A percentile compares a stretch with the other conserved stretches of the same genome.
Conservation (phyloP, 2,113 vertebrate genomes). For the Eolophus roseicapilla region DNA sequence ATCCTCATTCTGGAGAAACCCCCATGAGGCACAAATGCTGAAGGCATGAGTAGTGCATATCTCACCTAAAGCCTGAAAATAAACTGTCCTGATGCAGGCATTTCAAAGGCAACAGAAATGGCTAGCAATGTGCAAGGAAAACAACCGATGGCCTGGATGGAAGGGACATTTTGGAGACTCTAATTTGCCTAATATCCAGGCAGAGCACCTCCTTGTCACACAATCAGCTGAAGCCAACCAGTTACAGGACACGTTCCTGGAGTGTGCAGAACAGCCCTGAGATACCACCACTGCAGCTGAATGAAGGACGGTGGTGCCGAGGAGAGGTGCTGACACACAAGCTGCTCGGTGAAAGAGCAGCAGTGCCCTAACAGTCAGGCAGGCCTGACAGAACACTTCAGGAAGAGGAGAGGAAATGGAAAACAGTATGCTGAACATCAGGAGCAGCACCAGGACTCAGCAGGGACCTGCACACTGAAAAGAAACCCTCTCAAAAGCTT, state of each 20-base stretch:
- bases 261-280: not conserved
- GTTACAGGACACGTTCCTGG: not conserved
- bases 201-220: not conserved
- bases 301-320: too few relatives aligned
- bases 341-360: not conserved
- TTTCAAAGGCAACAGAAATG: constrained; percentile 3
- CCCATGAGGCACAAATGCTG: not conserved
- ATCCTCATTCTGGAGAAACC: not conserved
- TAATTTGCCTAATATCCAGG: not conserved
- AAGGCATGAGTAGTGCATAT: not conserved
- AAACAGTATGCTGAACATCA: not conserved
- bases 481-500: not conserved
- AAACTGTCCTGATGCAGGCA: not conserved
- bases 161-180: not conserved
- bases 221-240: not conserved
- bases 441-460: not conserved
- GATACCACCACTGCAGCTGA: not conserved
- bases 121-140: not conserved
- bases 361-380: not conserved
- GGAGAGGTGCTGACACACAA: not conserved
- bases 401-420: not conserved
- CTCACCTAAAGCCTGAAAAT: not conserved
- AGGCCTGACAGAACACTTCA: not conserved
- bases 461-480: not conserved
- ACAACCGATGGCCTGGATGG: not conserved